Evolutionary conservation across 1,140 invertebrate genomes (phyloP).

Genomic region (Akabosia matsudoensis): DNA sequence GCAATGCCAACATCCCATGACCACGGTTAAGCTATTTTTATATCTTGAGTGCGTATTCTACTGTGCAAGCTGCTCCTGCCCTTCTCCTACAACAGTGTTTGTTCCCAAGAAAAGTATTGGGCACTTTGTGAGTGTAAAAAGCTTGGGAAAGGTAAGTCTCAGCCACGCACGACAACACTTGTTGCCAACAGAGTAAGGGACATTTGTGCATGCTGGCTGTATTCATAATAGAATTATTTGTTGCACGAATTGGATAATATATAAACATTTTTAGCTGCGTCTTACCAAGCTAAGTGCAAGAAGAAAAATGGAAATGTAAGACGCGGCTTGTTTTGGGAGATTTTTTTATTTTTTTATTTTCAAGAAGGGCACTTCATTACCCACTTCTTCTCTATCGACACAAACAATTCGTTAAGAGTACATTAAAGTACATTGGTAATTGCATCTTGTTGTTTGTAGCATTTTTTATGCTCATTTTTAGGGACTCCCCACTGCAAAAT

Average conservation of each 20-base stretch:
- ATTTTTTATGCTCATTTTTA: not conserved
- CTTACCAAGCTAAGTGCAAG: too few species aligned
- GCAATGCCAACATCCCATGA: not conserved
- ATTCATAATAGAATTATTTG: too few species aligned
- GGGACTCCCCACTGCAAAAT: conserved; percentile 14
- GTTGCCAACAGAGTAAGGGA: not conserved
- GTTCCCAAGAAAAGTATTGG: too few species aligned
- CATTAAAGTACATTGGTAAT: conserved; percentile 18
- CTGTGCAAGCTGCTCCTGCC: too few species aligned
- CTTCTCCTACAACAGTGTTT: too few species aligned
- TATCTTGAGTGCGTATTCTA: too few species aligned
- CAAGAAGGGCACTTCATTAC: not conserved
- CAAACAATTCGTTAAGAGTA: not conserved
- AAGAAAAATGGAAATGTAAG: not conserved
- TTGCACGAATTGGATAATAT: too few species aligned
- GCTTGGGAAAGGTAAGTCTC: conserved; percentile 9
- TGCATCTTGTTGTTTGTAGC: not conserved
- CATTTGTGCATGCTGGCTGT: not conserved
- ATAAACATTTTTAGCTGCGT: too few species aligned
- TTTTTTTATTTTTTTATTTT: too few species aligned
- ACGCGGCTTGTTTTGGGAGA: not conserved
- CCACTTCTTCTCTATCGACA: not conserved
- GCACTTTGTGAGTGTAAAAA: too few species aligned
- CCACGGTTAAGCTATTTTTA: not conserved
- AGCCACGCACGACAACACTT: not conserved